phyloP scores from a whole-genome alignment of 2,113 vertebrate genomes.

The Perccottus glenii region DNA sequence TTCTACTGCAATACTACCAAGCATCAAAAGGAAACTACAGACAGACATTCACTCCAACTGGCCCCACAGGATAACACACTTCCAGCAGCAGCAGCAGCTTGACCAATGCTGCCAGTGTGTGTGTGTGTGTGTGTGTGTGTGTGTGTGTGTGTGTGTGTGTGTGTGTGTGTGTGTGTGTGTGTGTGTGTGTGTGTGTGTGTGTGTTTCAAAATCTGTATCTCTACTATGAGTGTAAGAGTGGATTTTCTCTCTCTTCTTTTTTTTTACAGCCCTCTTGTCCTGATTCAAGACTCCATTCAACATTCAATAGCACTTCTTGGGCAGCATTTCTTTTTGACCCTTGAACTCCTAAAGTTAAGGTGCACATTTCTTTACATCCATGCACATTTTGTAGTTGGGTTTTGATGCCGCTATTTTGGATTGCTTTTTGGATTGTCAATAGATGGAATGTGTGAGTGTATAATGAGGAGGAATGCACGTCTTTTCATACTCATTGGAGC shows the following conservation, averaged over 20 bases:
- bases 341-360: slow-evolving; percentile 5
- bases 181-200: slow-evolving; percentile 12
- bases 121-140: slow-evolving; percentile 19
- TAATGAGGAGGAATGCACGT: slow-evolving; percentile 4
- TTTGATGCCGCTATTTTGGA: slow-evolving; percentile 5
- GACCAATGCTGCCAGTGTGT: slow-evolving; percentile 28
- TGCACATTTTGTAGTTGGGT: slow-evolving; percentile 21
- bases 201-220: slow-evolving; percentile 35
- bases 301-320: slow-evolving; percentile 22
- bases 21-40: slow-evolving; percentile 66
- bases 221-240: slow-evolving; percentile 8
- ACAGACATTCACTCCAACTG: slow-evolving; percentile 48
- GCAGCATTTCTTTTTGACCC: slow-evolving; percentile 29
- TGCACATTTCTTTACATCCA: slow-evolving; percentile 2
- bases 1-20: slow-evolving; percentile 76
- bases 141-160: slow-evolving; percentile 17
- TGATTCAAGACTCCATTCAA: slow-evolving; percentile 40
- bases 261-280: slow-evolving; percentile 14
- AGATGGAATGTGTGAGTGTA: slow-evolving; percentile 5
- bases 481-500: slow-evolving; percentile 5
- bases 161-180: slow-evolving; percentile 4
- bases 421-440: slow-evolving; percentile 3
- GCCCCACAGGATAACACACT: slow-evolving; percentile 63
- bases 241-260: not conserved
- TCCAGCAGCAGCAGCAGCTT: slow-evolving; percentile 44